Base-by-base conservation (phyloP, 2,113 vertebrate genomes). In the Trematocara marginatum region DNA sequence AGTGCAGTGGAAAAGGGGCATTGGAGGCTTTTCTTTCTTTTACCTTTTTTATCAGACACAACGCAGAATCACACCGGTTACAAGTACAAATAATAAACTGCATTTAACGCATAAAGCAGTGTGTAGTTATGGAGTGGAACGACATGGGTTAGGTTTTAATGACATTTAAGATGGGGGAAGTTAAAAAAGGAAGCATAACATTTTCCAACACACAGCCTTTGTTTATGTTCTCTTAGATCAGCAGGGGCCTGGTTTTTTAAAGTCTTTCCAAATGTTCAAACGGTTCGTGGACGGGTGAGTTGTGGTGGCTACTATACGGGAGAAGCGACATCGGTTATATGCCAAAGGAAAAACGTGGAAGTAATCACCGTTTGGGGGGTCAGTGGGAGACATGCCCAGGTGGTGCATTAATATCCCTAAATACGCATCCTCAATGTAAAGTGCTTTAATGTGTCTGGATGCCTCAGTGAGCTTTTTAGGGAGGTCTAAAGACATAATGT, bases 401-500 rank as follows among this genome's bases (percentile, higher is more conserved):
- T 91, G 53, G 1, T 74, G 6, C 92, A 97, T 91, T 38, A 96
- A 97, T 90, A 95, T 7, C 1, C 95, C 95, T 69, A 96, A 26
- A 82, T 87, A 94, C 6, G 92, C 94, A 4, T 96, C 97, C 26
- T 97, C 97, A 64, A 97, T 97, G 87, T 97, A 97, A 53, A 97
- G 3, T 0, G 88, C 1, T 1, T 57, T 91, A 6, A 96, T n/a
- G 0, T 23, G 59, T 6, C 88, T 92, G 7, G 97, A 96, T 0
- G 81, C 91, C 18, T 34, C 42, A 8, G 95, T 81, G 0, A 97
- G 84, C 5, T 93, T 94, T 0, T 0, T 3, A 0, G 95, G 82
- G 10, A 96, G 42, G 4, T 96, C 95, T 0, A 81, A 49, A 0
- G 97, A 97, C 1, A 97, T 15, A 2, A 96, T 88, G 20, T 97